These are phyloP conservation scores for Geococcyx californianus DNA, from an alignment of 2,113 vertebrate species.

Conservation along the genomic window DNA sequence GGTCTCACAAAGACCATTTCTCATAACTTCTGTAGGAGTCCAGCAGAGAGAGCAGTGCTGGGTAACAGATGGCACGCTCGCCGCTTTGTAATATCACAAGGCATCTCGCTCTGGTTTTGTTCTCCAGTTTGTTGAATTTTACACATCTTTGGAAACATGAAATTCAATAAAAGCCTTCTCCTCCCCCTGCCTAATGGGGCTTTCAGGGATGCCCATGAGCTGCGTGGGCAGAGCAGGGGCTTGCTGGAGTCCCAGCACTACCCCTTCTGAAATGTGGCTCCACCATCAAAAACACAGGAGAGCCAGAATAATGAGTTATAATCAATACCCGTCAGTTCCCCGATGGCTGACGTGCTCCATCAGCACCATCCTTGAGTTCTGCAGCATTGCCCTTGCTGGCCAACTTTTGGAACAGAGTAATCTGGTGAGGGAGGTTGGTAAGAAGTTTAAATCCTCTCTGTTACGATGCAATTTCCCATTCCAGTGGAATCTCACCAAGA, in stretches of 20 bases:
- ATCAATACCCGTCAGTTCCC: too few species aligned
- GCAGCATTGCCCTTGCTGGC: background rate
- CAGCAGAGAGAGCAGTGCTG: background rate
- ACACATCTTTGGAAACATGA: background rate
- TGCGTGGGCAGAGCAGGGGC: background rate
- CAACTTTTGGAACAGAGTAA: background rate
- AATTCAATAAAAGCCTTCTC: background rate
- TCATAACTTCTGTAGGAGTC: background rate
- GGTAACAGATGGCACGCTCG: background rate
- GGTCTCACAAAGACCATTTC: background rate
- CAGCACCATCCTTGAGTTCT: background rate
- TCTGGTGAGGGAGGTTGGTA: background rate
- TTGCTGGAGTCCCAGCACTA: background rate
- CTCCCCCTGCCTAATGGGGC: background rate
- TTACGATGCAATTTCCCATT: background rate
- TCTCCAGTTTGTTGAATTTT: slow-evolving; percentile 17
- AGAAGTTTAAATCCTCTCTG: background rate
- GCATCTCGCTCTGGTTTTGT: background rate
- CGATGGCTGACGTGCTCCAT: background rate
- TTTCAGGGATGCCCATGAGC: too few species aligned
- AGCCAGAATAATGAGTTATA: background rate
- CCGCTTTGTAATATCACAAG: background rate
- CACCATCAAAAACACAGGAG: too few species aligned
- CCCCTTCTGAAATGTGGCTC: background rate
- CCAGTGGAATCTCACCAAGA: background rate